These are phyloP conservation scores for Spodoptera picta DNA, from an alignment of 2,888 invertebrate genomes.

Conservation along the genomic window DNA sequence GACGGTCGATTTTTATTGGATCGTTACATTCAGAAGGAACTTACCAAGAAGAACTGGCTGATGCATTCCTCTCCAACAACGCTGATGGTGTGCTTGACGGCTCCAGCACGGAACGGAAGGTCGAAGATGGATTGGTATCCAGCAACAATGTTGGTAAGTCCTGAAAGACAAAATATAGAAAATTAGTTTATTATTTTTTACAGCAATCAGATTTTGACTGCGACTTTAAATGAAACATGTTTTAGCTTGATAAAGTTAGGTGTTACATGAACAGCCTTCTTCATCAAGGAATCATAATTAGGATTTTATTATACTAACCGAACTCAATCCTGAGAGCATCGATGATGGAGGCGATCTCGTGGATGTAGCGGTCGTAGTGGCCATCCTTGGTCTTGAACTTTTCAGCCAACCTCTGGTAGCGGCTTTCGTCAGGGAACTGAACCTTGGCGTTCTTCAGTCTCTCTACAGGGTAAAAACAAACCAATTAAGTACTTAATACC, in stretches of 20 bases:
- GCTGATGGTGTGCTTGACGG: slow-evolving; percentile 92
- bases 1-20: too few species aligned
- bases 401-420: slow-evolving; percentile 63
- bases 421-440: slow-evolving; percentile 73
- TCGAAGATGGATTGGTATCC: slow-evolving; percentile 90
- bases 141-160: slow-evolving; percentile 87
- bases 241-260: too few species aligned
- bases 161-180: slow-evolving; percentile 51
- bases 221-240: too few species aligned
- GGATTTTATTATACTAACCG: slow-evolving; percentile 61
- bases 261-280: too few species aligned
- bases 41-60: slow-evolving; percentile 87
- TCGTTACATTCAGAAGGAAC: slow-evolving; percentile 37
- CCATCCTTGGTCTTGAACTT: slow-evolving; percentile 57
- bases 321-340: slow-evolving; percentile 57
- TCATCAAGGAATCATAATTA: too few species aligned
- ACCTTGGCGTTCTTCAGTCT: slow-evolving; percentile 82
- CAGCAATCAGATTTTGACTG: too few species aligned
- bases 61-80: slow-evolving; percentile 90
- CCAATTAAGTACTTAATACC: too few species aligned
- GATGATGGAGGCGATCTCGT: slow-evolving; percentile 47
- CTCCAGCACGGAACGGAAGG: slow-evolving; percentile 93
- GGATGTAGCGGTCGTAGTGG: slow-evolving; percentile 48
- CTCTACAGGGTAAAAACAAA: slow-evolving; percentile 62
- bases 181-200: neutral